Conservation (phyloP, 2,888 invertebrate genomes). For the Cephus spinipes region DNA sequence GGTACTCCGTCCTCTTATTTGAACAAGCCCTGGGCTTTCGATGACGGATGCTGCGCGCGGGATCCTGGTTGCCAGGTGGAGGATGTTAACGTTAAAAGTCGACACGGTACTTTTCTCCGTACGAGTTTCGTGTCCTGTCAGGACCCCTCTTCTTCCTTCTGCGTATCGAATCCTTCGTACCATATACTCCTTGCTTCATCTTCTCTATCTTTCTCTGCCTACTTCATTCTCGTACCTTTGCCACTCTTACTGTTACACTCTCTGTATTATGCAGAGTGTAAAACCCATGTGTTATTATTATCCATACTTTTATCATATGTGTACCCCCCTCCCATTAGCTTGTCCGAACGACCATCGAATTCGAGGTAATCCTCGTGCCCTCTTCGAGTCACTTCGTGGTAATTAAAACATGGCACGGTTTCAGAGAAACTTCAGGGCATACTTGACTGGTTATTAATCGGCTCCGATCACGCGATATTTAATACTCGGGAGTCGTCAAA, state of each 20-base stretch:
- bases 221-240: not conserved
- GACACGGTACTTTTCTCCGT: constrained; percentile 4
- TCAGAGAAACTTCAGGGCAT: constrained; percentile 31
- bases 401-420: constrained; percentile 39
- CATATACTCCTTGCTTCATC: not conserved
- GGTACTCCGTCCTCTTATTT: not conserved
- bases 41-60: constrained; percentile 1
- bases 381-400: constrained; percentile 24
- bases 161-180: not conserved
- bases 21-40: not conserved
- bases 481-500: not conserved
- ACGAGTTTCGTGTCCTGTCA: constrained; percentile 8
- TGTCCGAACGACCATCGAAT: not conserved
- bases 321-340: not conserved
- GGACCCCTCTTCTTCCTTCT: constrained; percentile 5
- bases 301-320: not conserved
- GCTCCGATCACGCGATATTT: constrained; percentile 51
- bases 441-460: constrained; percentile 44
- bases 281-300: not conserved
- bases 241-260: not conserved
- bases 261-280: not conserved
- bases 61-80: constrained; percentile 11
- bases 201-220: not conserved
- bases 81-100: constrained; percentile 3
- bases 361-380: not conserved